phyloP scores from a whole-genome alignment of 2,113 vertebrate genomes.

The Anhinga anhinga region DNA sequence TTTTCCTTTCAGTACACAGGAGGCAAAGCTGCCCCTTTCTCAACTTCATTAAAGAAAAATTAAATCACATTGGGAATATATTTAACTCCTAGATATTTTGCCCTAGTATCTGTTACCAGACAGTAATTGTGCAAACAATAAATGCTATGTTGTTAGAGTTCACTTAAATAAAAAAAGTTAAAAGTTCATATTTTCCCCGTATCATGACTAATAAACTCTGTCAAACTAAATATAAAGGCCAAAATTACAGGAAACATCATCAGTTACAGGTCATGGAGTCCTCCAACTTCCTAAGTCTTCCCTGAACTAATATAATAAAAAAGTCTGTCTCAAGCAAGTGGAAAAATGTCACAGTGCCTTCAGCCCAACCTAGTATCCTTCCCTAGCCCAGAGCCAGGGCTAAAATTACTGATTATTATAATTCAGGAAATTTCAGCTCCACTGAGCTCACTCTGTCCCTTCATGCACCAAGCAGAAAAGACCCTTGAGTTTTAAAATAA shows the following conservation, averaged over 20 bases:
- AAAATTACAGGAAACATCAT: background rate
- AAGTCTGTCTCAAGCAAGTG: background rate
- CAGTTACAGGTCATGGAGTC: background rate
- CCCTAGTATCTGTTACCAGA: background rate
- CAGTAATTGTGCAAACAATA: background rate
- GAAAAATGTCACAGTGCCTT: background rate
- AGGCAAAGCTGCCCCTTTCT: background rate
- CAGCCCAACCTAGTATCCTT: background rate
- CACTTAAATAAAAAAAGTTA: background rate
- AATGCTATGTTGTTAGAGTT: background rate
- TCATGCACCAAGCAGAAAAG: background rate
- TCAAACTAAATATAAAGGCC: background rate
- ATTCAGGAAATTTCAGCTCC: conserved; percentile 4
- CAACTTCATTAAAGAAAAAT: background rate
- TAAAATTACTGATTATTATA: background rate
- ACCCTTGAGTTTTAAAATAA: background rate
- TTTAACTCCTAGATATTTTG: background rate
- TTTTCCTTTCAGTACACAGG: background rate
- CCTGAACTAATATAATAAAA: background rate
- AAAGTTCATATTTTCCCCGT: background rate
- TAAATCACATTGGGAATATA: background rate
- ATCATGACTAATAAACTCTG: background rate
- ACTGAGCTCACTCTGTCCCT: background rate
- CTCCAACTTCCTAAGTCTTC: background rate
- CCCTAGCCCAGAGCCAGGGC: background rate